phyloP scores from a whole-genome alignment of 2,113 vertebrate genomes.

The Gadus macrocephalus region DNA sequence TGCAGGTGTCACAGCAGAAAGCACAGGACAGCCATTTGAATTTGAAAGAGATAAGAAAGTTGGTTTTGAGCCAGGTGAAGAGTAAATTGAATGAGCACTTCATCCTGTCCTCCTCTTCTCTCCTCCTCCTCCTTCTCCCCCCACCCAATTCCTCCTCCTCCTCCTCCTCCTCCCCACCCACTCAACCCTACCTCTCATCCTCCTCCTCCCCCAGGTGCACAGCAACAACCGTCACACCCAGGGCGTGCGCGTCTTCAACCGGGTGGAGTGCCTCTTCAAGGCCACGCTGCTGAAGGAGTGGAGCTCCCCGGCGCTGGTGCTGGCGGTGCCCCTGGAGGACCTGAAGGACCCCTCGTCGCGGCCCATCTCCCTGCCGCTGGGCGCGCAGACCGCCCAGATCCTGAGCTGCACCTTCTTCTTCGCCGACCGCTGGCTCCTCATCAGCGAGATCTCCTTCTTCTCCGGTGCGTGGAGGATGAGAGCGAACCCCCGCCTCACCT shows the following conservation, averaged over 20 bases:
- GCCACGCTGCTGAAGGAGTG: conserved; percentile 74
- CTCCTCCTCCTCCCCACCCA: not conserved
- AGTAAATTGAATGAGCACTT: too few species aligned
- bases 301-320: conserved; percentile 68
- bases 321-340: conserved; percentile 72
- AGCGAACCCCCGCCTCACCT: too few species aligned
- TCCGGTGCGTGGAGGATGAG: conserved; percentile 70
- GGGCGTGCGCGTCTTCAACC: conserved; percentile 82
- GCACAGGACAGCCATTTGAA: too few species aligned
- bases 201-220: conserved; percentile 75
- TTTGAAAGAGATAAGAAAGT: too few species aligned
- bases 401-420: conserved; percentile 87
- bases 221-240: conserved; percentile 88
- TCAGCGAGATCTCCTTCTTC: conserved; percentile 88
- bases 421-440: conserved; percentile 83
- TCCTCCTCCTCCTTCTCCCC: too few species aligned
- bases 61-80: too few species aligned
- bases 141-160: not conserved
- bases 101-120: too few species aligned
- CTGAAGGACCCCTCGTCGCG: conserved; percentile 83
- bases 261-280: conserved; percentile 84
- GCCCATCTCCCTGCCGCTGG: conserved; percentile 75
- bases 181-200: not conserved
- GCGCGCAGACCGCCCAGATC: conserved; percentile 71
- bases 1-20: too few species aligned